Evolutionary conservation across 2,888 invertebrate genomes (phyloP), one percentile per base, ranked within the genome.

Genomic region (Tridacna gigas): DNA sequence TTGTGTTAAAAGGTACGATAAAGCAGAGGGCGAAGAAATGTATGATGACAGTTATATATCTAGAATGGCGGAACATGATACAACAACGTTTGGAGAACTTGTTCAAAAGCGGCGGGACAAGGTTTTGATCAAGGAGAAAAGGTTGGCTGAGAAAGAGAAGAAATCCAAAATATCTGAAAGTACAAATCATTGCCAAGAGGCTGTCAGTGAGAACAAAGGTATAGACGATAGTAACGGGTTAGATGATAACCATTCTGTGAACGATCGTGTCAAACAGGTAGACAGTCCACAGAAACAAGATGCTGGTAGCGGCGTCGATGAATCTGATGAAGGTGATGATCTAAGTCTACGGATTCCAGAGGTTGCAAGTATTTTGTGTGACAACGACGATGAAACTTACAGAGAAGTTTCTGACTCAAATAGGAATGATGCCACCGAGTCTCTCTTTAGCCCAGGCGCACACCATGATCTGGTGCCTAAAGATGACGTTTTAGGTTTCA

Each of bases 1-100:
- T n/a, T 81, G 84, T 26, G 83, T 87, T 25, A 88, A 89, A 83
- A 86, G 81, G 60, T 81, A 80, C 22, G 69, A 82, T 28, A 83
- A 83, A 60, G 66, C 82, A 1, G 77, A 69, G 15, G 79, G 56
- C 0, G 75, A 77, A 11, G 74, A 74, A 26, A 79, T 11, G 22
- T 47, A 22, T 48, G 56, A 80, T 48, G 69, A 75, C 3, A n/a
- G 13, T 25, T n/a, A 1, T 25, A 73, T 71, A n/a, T 22, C 25
- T 9, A 48, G 47, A 45, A 47, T 85, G 4, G 67, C 74, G 60
- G 87, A 85, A 77, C 80, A 83, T 61, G 79, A 65, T 22, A 85
- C 85, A 28, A 77, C 76, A 25, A 56, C 84, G n/a, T 87, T 87
- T 77, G 77, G 75, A n/a, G 79, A 71, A 25, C 65, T 88, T 0